Evolutionary conservation across 2,888 invertebrate genomes (phyloP).

Genomic region (Rhingia campestris): DNA sequence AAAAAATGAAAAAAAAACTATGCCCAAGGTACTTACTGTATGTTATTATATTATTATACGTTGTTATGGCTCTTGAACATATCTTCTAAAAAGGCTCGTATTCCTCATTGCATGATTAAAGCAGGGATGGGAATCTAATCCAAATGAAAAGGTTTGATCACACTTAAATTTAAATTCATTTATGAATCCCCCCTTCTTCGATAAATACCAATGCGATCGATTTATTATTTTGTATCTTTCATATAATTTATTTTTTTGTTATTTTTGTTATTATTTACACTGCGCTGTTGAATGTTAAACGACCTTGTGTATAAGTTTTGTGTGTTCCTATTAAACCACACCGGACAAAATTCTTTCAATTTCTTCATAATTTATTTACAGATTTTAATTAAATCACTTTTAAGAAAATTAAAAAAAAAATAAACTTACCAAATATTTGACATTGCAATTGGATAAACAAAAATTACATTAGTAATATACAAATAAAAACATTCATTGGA

Average conservation of each 20-base stretch:
- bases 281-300: constrained; percentile 69
- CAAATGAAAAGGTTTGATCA: too few relatives aligned
- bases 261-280: constrained; percentile 35
- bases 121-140: too few relatives aligned
- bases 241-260: background rate
- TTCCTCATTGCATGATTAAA: too few relatives aligned
- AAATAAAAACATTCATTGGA: constrained; percentile 2
- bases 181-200: too few relatives aligned
- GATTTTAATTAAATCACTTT: constrained; percentile 42
- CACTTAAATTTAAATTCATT: too few relatives aligned
- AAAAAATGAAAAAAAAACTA: too few relatives aligned
- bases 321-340: constrained; percentile 13
- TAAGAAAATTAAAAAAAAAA: constrained; percentile 10
- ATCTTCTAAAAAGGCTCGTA: too few relatives aligned
- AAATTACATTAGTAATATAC: background rate
- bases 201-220: too few relatives aligned
- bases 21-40: too few relatives aligned
- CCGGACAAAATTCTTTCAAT: constrained; percentile 39
- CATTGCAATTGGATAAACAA: constrained; percentile 12
- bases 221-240: background rate
- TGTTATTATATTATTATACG: too few relatives aligned
- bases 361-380: constrained; percentile 61
- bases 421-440: constrained; percentile 13
- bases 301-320: constrained; percentile 49
- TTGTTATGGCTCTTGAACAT: too few relatives aligned